These are phyloP conservation scores for Aphidius ervi DNA, from an alignment of 1,140 invertebrate species.

Conservation along the genomic window DNA sequence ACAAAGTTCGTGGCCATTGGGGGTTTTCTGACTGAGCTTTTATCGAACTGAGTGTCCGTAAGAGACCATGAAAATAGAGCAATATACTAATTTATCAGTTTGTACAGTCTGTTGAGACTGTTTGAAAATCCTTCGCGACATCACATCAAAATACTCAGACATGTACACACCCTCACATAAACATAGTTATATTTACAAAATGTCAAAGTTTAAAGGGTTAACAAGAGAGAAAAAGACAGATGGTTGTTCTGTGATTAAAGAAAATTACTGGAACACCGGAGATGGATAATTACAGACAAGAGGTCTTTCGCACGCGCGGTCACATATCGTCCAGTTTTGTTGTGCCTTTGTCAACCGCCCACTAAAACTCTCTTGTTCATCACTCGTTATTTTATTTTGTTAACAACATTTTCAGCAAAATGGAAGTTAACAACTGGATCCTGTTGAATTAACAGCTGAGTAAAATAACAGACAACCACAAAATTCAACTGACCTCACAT, in stretches of 20 bases:
- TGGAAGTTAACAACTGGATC: too few relatives aligned
- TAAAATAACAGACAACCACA: too few relatives aligned
- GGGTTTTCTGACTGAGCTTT: neutral
- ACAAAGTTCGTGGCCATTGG: slow-evolving; percentile 6
- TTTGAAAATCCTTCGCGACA: slow-evolving; percentile 31
- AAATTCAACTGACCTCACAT: too few relatives aligned
- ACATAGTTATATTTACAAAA: too few relatives aligned
- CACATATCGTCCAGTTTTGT: neutral
- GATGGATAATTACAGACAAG: slow-evolving; percentile 42
- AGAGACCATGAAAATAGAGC: neutral
- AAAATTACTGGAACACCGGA: slow-evolving; percentile 41
- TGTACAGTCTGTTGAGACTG: slow-evolving; percentile 1
- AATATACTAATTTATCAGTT: too few relatives aligned
- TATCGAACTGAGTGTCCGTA: neutral
- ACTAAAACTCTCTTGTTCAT: neutral
- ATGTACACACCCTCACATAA: too few relatives aligned
- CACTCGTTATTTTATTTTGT: too few relatives aligned
- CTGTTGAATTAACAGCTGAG: too few relatives aligned
- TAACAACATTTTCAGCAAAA: too few relatives aligned
- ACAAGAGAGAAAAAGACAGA: slow-evolving; percentile 19
- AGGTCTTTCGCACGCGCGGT: neutral
- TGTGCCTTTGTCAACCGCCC: too few relatives aligned
- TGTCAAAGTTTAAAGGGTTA: slow-evolving; percentile 28
- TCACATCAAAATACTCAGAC: neutral
- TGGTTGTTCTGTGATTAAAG: slow-evolving; percentile 45